Base-by-base conservation (phyloP, 2,113 vertebrate genomes). In the Galbula dea region DNA sequence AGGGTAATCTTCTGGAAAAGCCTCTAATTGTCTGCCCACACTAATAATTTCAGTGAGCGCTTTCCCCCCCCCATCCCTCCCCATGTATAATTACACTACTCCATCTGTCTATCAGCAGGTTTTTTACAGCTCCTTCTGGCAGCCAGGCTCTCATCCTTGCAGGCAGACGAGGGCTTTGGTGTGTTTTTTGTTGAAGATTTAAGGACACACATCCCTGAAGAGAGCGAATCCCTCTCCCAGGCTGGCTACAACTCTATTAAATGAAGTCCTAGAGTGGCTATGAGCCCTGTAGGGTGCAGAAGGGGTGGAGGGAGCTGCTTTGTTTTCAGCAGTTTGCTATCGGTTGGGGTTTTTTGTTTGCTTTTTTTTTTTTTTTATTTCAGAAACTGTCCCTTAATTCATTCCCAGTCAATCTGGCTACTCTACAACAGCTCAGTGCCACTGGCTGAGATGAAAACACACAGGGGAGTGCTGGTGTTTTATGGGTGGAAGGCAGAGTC, bases 51-150 rank as follows among this genome's bases (percentile, higher is more conserved):
- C 96, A 93, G 98, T 21, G 57, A 96, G 85, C 76, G 93, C 91
- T 92, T 17, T 23, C 96, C 90, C 92, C 86, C 75, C 94, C 96
- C 27, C 20, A 7, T 96, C 97, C 96, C 98, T 97, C 82, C 89
- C 97, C 88, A 68, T 22, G 93, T 97, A 84, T 98, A 98, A 99
- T 98, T 98, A 98, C 97, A 97, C 97, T 89, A 95, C 98, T 98
- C 98, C 97, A 98, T 97, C 98, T 98, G 98, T 98, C 98, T 98
- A 95, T 98, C 98, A 98, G 98, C 95, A 96, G 97, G 96, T 97
- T 97, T 96, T 92, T 97, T 91, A 95, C 96, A 83, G 96, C 94
- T 97, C 96, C 97, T 97, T 58, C 62, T 75, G 59, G 95, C 97
- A 94, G 95, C 95, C 82, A 4, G 59, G 66, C 77, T 89, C 96